Evolutionary conservation across 2,888 invertebrate genomes (phyloP), one percentile per base, ranked within the genome.

Genomic region (Caenorhabditis sp.): DNA sequence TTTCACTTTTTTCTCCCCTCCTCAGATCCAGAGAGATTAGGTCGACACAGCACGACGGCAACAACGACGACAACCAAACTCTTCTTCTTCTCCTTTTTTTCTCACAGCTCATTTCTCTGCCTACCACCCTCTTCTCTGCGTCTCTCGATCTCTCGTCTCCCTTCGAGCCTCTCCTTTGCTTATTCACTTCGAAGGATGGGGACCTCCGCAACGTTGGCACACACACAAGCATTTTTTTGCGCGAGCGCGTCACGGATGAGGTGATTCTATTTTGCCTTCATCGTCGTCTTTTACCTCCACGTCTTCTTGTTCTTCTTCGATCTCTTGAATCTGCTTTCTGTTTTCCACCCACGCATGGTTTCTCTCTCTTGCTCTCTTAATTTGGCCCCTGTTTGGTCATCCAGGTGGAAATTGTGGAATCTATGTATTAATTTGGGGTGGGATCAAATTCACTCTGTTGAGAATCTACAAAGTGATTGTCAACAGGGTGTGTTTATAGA

Each of bases 21-120:
- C 47, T 58, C 47, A 64, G 66, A 75, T 75, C 75, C 66, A 68
- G 75, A 75, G 75, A 75, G 75, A 75, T 75, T 75, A 68, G 75
- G 58, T 49, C 58, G 58, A 44, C 54, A 24, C 54, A 24, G 24
- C 54, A 26, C 19, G 51, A 16, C 49, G 51, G 35, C 49, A 24
- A 68, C 51, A 47, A 26, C 16, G 22, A 26, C 26, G 35, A 64
- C 47, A 26, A 49, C 35, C 31, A 51, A 68, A 68, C 66, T 54
- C 68, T 68, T 26, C 51, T 61, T 41, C 51, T 66, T 56, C 70
- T 58, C 26, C 24, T 56, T 63, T 44, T 56, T 58, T 59, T 44
- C 38, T 61, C 70, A 69, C 31, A 66, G 61, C 69, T 77, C 77
- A 70, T 70, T 69, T 70, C 70, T 70, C 51, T 77, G 69, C 24